A percentile compares a stretch with the other conserved stretches of the same genome.
phyloP scores from a whole-genome alignment of 1,140 invertebrate species.

The Protaetia brevitarsis region DNA sequence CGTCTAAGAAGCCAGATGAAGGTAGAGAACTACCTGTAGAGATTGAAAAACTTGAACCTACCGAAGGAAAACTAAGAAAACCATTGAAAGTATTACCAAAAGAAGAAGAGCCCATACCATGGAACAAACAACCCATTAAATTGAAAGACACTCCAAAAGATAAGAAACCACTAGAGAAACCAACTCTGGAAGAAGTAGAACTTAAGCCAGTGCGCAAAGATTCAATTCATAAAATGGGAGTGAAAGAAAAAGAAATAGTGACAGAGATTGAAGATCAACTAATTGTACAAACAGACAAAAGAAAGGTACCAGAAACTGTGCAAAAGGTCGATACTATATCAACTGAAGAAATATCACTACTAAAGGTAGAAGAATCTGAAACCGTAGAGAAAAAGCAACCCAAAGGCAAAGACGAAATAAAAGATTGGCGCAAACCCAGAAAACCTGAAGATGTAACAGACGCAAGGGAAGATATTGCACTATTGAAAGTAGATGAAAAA shows the following conservation, averaged over 20 bases:
- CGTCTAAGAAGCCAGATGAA: too few relatives aligned
- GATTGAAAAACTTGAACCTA: constrained; percentile 31
- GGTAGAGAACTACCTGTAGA: constrained; percentile 50
- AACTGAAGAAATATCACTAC: constrained; percentile 37
- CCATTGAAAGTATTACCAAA: constrained; percentile 28
- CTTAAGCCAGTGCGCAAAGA: constrained; percentile 40
- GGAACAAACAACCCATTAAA: constrained; percentile 35
- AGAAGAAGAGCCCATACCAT: constrained; percentile 32
- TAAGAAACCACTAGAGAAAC: constrained; percentile 34
- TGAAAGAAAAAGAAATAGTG: too few relatives aligned
- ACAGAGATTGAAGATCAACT: constrained; percentile 30
- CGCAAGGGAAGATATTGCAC: background rate
- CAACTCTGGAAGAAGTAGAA: constrained; percentile 37
- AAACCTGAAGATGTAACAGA: constrained; percentile 24
- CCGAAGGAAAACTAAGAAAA: constrained; percentile 12
- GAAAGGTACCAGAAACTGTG: background rate
- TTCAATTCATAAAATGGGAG: background rate
- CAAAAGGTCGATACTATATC: constrained; percentile 29
- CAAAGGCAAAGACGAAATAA: background rate
- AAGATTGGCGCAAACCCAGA: background rate
- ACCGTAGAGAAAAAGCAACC: constrained; percentile 17
- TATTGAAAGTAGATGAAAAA: background rate
- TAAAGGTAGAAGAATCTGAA: constrained; percentile 35
- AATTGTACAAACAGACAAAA: constrained; percentile 24
- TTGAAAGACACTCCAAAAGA: constrained; percentile 38